Percentiles rank a stretch among this genome's conserved stretches.
phyloP scores from a whole-genome alignment of 2,113 vertebrate genomes.

The Picathartes gymnocephalus region DNA sequence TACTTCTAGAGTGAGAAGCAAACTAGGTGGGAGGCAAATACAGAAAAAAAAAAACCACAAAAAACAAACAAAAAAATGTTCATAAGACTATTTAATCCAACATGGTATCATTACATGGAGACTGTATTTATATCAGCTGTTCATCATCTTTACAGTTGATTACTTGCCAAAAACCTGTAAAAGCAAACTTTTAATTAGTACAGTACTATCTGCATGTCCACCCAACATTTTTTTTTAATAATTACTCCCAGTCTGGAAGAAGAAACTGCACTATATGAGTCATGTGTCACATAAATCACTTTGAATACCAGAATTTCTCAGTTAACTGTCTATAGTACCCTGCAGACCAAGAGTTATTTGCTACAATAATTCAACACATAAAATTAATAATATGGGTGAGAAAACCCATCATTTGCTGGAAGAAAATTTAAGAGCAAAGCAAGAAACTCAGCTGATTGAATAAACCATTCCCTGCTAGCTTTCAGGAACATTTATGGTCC shows the following conservation, averaged over 20 bases:
- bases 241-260: neutral
- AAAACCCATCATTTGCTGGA: neutral
- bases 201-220: neutral
- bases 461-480: neutral
- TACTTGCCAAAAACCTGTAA: neutral
- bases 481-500: neutral
- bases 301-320: constrained; percentile 17
- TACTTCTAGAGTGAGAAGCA: neutral
- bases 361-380: constrained; percentile 37
- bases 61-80: neutral
- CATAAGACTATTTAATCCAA: neutral
- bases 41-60: neutral
- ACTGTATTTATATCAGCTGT: neutral
- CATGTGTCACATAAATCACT: constrained; percentile 15
- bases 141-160: neutral
- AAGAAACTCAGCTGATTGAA: neutral
- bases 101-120: neutral
- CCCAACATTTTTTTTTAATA: neutral
- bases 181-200: constrained; percentile 33
- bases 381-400: neutral
- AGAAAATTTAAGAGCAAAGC: constrained; percentile 8
- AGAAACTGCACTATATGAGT: neutral
- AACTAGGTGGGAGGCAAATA: neutral
- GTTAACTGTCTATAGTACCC: constrained; percentile 3
- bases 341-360: constrained; percentile 34